Base-by-base conservation (phyloP, 1,140 invertebrate species). In the Drosophila ohnishii region DNA sequence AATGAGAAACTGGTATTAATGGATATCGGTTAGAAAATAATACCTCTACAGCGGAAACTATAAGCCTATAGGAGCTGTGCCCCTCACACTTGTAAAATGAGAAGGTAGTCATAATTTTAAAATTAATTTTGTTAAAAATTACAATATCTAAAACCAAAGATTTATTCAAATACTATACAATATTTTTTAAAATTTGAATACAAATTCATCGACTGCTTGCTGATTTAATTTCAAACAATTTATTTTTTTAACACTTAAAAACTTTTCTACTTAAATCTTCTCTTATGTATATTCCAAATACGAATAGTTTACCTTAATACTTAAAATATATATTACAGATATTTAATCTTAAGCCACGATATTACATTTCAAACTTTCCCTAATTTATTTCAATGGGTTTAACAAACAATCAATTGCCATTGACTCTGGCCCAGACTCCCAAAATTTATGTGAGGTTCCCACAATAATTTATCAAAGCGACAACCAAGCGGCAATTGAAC, bases 381-480 rank as follows among this genome's bases (percentile, higher is more conserved):
- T 1, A 22, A 53, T 37, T 53, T 53, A 53, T 35, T 53, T 2
- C 13, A 53, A 35, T 53, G 50, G 8, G 2, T 11, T 39, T n/a
- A 40, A 39, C 13, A 39, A 56, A 25, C 53, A 10, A 56, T 35
- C 45, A 34, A 61, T 25, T 16, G 45, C 47, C 13, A 25, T 11
- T 11, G 16, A 62, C 32, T 50, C 14, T 25, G 9, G 5, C 8
- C 19, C 14, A 9, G 39, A n/a, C n/a, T 35, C 40, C 13, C 3
- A 9, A 63, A 67, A 75, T 60, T 75, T 66, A 64, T 77, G 45
- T 35, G 25, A 30, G 34, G 64, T 86, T 86, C 82, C 75, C 82
- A 86, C 83, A 76, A 70, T 83, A 83, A 86, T 86, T 87, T 87
- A 86, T 87, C 75, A 85, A 60, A 45, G 19, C 9, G 25, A 48